phyloP scores from a whole-genome alignment of 2,113 vertebrate species.

The Pholis gunnellus region DNA sequence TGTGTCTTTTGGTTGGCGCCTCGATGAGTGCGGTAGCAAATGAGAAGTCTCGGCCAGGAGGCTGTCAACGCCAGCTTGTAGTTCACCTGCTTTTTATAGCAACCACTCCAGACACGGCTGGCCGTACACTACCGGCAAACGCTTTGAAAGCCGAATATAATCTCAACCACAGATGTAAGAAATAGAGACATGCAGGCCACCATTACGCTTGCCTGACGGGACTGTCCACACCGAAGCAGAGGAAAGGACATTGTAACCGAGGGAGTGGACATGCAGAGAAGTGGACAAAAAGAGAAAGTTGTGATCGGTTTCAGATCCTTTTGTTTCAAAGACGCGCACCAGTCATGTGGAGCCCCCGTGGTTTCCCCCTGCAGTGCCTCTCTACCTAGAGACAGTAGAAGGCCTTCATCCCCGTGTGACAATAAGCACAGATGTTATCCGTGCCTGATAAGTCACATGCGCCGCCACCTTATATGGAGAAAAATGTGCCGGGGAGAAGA shows the following conservation, averaged over 20 bases:
- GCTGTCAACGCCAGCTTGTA: conserved; percentile 74
- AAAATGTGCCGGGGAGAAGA: conserved; percentile 80
- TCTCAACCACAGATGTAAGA: conserved; percentile 63
- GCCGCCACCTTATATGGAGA: conserved; percentile 86
- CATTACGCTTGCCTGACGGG: conserved; percentile 31
- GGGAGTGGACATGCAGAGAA: neutral
- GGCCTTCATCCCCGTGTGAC: conserved; percentile 81
- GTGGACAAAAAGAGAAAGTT: neutral
- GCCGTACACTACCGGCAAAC: conserved; percentile 49
- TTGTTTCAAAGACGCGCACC: neutral
- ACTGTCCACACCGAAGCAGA: neutral
- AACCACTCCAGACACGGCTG: conserved; percentile 65
- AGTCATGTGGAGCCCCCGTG: conserved; percentile 7
- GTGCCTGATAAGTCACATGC: conserved; percentile 78
- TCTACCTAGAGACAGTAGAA: conserved; percentile 61
- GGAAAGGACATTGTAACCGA: conserved; percentile 13
- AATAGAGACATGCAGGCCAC: conserved; percentile 62
- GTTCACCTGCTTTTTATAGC: conserved; percentile 84
- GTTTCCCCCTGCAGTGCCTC: conserved; percentile 49
- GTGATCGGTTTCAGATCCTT: conserved; percentile 20
- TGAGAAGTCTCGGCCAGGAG: conserved; percentile 63
- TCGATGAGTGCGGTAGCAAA: conserved; percentile 39
- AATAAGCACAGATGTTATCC: conserved; percentile 84
- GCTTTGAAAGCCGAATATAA: conserved; percentile 73
- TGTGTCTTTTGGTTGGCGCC: conserved; percentile 39